phyloP scores from a whole-genome alignment of 2,888 invertebrate species.

The Xestia rhomboidea region DNA sequence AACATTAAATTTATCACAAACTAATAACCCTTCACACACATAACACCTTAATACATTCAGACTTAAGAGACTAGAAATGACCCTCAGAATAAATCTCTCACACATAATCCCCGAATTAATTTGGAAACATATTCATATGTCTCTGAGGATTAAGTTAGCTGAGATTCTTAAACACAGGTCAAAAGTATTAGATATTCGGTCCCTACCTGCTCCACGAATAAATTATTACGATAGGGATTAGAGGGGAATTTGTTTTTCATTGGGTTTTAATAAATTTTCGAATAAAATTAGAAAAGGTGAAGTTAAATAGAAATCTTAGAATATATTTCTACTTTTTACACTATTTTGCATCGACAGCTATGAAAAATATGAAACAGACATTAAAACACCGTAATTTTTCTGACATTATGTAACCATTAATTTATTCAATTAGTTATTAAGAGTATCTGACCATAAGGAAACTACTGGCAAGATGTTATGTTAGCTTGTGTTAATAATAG shows the following conservation, averaged over 20 bases:
- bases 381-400: background rate
- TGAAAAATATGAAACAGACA: background rate
- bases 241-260: slow-evolving; percentile 40
- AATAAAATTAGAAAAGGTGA: background rate
- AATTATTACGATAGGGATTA: slow-evolving; percentile 53
- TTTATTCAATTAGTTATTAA: background rate
- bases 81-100: slow-evolving; percentile 64
- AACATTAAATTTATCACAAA: background rate
- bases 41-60: slow-evolving; percentile 28
- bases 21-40: slow-evolving; percentile 33
- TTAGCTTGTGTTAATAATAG: background rate
- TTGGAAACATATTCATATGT: slow-evolving; percentile 68
- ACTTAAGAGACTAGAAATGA: slow-evolving; percentile 51
- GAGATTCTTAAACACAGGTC: slow-evolving; percentile 64
- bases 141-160: slow-evolving; percentile 59
- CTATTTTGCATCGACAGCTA: background rate
- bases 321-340: background rate
- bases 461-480: background rate
- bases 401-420: background rate
- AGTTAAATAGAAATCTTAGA: background rate
- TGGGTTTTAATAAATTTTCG: slow-evolving; percentile 23
- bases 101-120: slow-evolving; percentile 67
- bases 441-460: background rate
- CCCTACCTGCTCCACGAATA: slow-evolving; percentile 48
- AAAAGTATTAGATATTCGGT: slow-evolving; percentile 57